Evolutionary conservation across 2,113 vertebrate species (phyloP), one percentile per base, ranked within the genome.

Genomic region (Coptodon rendalli): DNA sequence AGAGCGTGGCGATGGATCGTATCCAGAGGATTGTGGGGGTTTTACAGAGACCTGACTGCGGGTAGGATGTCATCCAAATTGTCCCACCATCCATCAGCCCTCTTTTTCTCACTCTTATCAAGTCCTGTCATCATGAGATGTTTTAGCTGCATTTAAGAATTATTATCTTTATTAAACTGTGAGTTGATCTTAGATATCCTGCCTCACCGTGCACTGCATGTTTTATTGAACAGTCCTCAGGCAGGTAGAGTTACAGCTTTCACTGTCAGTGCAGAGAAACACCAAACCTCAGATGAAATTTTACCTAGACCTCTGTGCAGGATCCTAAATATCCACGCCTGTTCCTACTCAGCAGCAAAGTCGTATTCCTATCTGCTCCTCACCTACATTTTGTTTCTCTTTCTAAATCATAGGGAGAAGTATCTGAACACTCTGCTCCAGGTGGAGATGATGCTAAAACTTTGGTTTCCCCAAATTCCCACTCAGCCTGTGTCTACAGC

Each of bases 1-100:
- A 98, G 95, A 99, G 97, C 2, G 97, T 98, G 80, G 98, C 98
- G 59, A 98, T 98, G 97, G 98, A 99, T 94, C 95, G 98, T 84
- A 97, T 99, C 86, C 98, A 98, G 94, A 96, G 98, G 50, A 99
- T 99, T 13, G 96, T 99, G 1, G 98, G 98, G 2, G 97, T 98
- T 87, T 95, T 99, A 86, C 98, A 97, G 94, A 97, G 97, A 85
- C 98, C 98, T 6, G 95, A 97, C 36, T 97, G 97, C 93, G 98
- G 98, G 98, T 98, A 95, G 96, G 97, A 87, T 14, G 31, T 29
- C 31, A 45, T 45, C 7, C 7, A 50, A 43, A 66, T 27, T 71
- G 17, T 84, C 59, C 71, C 53, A 36, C 8, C 14, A 4, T 50
- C 14, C 68, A 54, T 76, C 43, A 31, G 16, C 40, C 17, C 8